Evolutionary conservation across 2,797 vertebrate genomes (phyloP), one percentile per base, ranked within the genome.

Genomic region (Sarcoramphus papa): DNA sequence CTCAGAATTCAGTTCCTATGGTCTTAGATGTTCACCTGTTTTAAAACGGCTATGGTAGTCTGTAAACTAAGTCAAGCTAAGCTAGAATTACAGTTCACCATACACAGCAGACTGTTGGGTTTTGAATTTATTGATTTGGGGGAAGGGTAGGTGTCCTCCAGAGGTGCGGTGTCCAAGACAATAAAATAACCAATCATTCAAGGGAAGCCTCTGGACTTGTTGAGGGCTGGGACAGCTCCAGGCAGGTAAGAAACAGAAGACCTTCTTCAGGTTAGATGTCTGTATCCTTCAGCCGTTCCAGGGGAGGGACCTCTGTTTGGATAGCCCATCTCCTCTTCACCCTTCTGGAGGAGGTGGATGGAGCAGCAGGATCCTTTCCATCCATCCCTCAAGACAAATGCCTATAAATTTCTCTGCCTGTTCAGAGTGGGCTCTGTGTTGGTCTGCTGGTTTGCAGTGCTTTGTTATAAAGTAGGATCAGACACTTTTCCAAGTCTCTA

Each of bases 41-140:
- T 30, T 63, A 80, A 77, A 80, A 30, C 10, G 68, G 21, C 23
- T 77, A 21, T 11, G 21, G 25, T 8, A 76, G n/a, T 12, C 62
- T 18, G 4, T 63, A 76, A 77, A 51, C 4, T 27, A 69, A 63
- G 51, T 10, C 63, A 48, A 40, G 4, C 19, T 51, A 23, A 60
- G 12, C 3, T 53, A 67, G 45, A 73, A 79, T 27, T 80, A 28
- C 21, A 31, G 30, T 17, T 10, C n/a, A 63, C 16, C 9, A 14
- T n/a, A 54, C 8, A 20, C 8, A 60, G 28, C 7, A 13, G 0
- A 2, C 21, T 31, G 11, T 5, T 79, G 48, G 6, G 10, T 12
- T 92, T 94, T 85, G n/a, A 48, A 80, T 51, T 75, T 70, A 35
- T 16, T 67, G 21, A 31, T 60, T 5, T 79, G n/a, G 24, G 12